These are phyloP conservation scores for Gryllus longicercus DNA, from an alignment of 2,888 invertebrate genomes.

Conservation along the genomic window DNA sequence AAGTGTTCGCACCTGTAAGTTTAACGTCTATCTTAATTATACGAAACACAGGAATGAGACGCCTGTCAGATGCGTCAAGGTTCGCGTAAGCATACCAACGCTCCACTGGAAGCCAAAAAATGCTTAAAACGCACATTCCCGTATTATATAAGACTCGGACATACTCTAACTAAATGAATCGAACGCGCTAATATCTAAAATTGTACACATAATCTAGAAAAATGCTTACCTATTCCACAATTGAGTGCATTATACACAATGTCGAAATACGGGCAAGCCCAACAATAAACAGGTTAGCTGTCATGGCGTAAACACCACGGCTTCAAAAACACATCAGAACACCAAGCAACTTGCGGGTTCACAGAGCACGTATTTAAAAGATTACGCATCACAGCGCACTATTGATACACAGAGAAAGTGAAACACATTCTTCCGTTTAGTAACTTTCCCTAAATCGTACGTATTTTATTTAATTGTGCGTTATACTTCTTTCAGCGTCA, in stretches of 20 bases:
- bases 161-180: too few relatives aligned
- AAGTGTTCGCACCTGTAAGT: too few relatives aligned
- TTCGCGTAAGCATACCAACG: constrained; percentile 11
- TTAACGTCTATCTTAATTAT: too few relatives aligned
- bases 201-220: background rate
- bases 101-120: background rate
- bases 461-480: background rate
- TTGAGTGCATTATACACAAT: constrained; percentile 20
- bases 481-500: constrained; percentile 26
- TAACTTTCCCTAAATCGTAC: background rate
- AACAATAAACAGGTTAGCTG: constrained; percentile 35
- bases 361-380: background rate
- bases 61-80: background rate
- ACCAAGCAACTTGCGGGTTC: background rate
- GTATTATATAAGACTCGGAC: too few relatives aligned
- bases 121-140: too few relatives aligned
- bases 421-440: background rate
- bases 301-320: constrained; percentile 35
- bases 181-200: too few relatives aligned
- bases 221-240: background rate
- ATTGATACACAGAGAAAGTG: background rate
- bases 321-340: constrained; percentile 17
- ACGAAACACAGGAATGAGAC: background rate
- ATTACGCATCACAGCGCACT: background rate
- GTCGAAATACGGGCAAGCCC: constrained; percentile 23